Evolutionary conservation across 2,113 vertebrate genomes (phyloP), one percentile per base, ranked within the genome.

Genomic region (Triplophysa tibetana): DNA sequence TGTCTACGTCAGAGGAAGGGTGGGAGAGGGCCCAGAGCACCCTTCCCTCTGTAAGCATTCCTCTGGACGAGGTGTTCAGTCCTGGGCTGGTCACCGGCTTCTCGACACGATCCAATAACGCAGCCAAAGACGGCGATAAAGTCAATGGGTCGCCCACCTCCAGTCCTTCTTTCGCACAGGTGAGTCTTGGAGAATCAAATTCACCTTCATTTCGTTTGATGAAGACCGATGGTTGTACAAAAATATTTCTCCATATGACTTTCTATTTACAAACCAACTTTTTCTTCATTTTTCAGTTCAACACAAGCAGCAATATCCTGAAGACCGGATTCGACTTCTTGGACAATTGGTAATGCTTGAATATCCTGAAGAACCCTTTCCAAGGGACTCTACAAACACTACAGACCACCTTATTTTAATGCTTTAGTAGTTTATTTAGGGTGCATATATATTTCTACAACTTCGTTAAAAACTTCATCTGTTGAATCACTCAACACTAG

Each of bases 281-380:
- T 17, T 12, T 26, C 66, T 24, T 13, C n/a, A n/a, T 38, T 80
- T 9, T 80, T 9, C 92, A 99, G 97, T 95, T 93, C 83, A 95
- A 94, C 88, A 92, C 95, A 11, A 96, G 93, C 90, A 97, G 83
- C 82, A 90, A 84, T 85, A 88, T 98, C 89, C 93, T 98, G 94
- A 99, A 98, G 96, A 98, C 96, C 0, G 98, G 98, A 75, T 99
- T 98, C 81, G 98, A 99, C 90, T 99, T 99, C 91, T 90, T 99
- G 85, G 98, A 99, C 93, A 99, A 99, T 89, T 99, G 98, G 98
- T 99, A 98, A 93, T 91, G 78, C 78, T 56, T 8, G 24, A 41
- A 54, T 10, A 7, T 26, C 62, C 19, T 4, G 45, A 11, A 52
- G 81, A 82, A 54, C 21, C 63, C 79, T 45, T 81, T 85, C 75